Conservation (phyloP, 2,113 vertebrate genomes). For the Furnarius figulus region DNA sequence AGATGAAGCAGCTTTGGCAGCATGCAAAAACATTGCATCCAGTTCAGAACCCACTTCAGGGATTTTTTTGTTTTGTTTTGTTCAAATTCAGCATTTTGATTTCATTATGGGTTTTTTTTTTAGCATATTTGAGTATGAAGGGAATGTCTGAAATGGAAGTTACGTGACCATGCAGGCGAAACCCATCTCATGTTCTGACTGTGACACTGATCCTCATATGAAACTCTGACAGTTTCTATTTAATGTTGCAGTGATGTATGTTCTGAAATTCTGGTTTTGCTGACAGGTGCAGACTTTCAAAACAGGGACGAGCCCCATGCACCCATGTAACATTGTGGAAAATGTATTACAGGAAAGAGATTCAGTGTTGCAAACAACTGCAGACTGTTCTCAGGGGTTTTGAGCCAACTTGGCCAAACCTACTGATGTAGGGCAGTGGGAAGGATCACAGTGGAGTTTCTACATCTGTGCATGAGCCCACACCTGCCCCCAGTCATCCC, state of each 20-base stretch:
- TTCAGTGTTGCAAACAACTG: background rate
- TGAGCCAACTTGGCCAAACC: background rate
- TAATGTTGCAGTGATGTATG: background rate
- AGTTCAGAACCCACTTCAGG: background rate
- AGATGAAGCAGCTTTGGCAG: background rate
- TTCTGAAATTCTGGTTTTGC: background rate
- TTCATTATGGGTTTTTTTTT: background rate
- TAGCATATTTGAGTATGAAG: background rate
- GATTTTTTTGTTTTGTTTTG: background rate
- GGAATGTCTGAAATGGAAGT: background rate
- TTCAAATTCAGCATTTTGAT: background rate
- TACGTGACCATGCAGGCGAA: background rate
- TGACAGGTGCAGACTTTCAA: background rate
- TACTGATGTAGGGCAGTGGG: rapidly evolving
- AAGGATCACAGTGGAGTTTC: background rate
- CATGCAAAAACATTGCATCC: background rate
- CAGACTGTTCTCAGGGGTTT: background rate
- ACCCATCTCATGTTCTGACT: background rate
- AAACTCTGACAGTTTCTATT: background rate
- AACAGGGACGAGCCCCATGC: background rate
- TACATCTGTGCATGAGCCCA: rapidly evolving
- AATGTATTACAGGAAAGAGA: background rate
- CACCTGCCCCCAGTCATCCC: rapidly evolving
- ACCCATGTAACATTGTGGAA: background rate
- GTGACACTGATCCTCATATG: background rate